Percentiles rank a stretch among this genome's conserved stretches.
phyloP scores from a whole-genome alignment of 2,888 invertebrate genomes.

The Plagiodera versicolora region DNA sequence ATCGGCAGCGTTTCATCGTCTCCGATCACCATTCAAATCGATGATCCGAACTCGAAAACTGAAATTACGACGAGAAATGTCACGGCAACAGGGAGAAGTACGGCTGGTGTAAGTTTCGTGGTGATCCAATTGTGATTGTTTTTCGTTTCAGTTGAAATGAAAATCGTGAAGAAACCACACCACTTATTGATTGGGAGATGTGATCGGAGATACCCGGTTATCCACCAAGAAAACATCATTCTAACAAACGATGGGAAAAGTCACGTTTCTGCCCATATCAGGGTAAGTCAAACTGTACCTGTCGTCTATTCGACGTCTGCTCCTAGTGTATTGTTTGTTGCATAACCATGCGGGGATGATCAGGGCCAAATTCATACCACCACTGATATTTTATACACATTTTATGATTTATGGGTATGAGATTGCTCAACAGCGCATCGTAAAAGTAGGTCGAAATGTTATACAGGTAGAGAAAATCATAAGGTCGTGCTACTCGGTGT shows the following conservation, averaged over 20 bases:
- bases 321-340: too few relatives aligned
- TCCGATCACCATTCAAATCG: slow-evolving; percentile 21
- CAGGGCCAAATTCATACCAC: too few relatives aligned
- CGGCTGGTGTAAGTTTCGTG: neutral
- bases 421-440: neutral
- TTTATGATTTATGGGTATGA: too few relatives aligned
- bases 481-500: neutral
- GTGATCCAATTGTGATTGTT: slow-evolving; percentile 6
- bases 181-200: slow-evolving; percentile 52
- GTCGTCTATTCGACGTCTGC: too few relatives aligned
- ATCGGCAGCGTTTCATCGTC: slow-evolving; percentile 43
- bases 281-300: too few relatives aligned
- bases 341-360: too few relatives aligned
- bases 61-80: slow-evolving; percentile 30
- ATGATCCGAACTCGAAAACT: slow-evolving; percentile 22
- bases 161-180: slow-evolving; percentile 46
- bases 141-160: slow-evolving; percentile 45
- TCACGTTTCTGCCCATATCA: slow-evolving; percentile 49
- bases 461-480: neutral
- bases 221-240: slow-evolving; percentile 53
- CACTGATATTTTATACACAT: neutral
- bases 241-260: slow-evolving; percentile 53
- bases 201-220: slow-evolving; percentile 39
- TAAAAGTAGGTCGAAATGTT: neutral
- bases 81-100: slow-evolving; percentile 27